A percentile compares a stretch with the other conserved stretches of the same genome.
Conservation (phyloP, 2,888 invertebrate genomes). For the Eupithecia vulgata region DNA sequence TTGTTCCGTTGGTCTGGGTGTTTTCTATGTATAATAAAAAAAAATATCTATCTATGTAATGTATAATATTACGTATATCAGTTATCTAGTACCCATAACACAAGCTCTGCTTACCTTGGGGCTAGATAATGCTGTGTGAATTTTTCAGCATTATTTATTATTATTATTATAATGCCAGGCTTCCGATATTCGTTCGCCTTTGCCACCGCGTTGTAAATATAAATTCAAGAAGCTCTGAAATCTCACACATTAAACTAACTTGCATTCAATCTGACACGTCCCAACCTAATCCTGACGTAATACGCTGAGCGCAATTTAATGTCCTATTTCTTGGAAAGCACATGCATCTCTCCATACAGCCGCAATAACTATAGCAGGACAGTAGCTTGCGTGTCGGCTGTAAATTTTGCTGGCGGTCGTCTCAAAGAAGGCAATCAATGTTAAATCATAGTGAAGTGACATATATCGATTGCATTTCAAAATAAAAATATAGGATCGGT, state of each 20-base stretch:
- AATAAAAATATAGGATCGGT: slow-evolving; percentile 63
- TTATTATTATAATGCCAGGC: too few relatives aligned
- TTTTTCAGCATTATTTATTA: too few relatives aligned
- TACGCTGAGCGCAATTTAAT: slow-evolving; percentile 57
- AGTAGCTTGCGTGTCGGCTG: slow-evolving; percentile 69
- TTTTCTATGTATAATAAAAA: too few relatives aligned
- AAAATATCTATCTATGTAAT: too few relatives aligned
- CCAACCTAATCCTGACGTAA: slow-evolving; percentile 63
- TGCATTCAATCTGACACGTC: slow-evolving; percentile 45
- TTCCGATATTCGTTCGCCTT: not conserved
- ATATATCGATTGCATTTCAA: slow-evolving; percentile 61
- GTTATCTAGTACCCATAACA: too few relatives aligned
- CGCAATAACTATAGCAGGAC: slow-evolving; percentile 55
- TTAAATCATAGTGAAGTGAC: slow-evolving; percentile 75
- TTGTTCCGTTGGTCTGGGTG: too few relatives aligned
- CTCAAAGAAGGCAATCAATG: slow-evolving; percentile 77
- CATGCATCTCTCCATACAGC: slow-evolving; percentile 52
- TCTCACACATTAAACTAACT: slow-evolving; percentile 43
- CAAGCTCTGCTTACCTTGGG: too few relatives aligned
- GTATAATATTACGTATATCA: too few relatives aligned
- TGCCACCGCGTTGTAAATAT: not conserved
- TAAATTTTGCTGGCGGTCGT: slow-evolving; percentile 69
- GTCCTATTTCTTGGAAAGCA: slow-evolving; percentile 60
- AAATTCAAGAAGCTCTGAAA: slow-evolving; percentile 23
- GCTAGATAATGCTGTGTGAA: too few relatives aligned